Conservation (phyloP, 2,113 vertebrate species). For the Alligator sinensis region DNA sequence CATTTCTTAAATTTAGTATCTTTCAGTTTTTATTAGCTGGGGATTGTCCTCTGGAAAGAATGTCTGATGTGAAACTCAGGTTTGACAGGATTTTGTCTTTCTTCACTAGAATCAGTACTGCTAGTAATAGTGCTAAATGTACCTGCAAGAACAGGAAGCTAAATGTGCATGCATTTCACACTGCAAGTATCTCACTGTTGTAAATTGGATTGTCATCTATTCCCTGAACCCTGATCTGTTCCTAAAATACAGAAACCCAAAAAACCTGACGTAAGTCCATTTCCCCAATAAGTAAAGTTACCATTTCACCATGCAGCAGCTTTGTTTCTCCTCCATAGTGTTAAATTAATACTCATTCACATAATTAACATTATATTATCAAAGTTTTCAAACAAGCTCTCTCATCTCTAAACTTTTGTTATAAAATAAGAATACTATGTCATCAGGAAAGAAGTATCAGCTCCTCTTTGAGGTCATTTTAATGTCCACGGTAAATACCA, state of each 20-base stretch:
- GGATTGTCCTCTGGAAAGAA: neutral
- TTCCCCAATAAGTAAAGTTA: too few relatives aligned
- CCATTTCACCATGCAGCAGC: too few relatives aligned
- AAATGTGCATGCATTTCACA: neutral
- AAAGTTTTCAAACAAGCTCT: neutral
- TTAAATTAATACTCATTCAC: too few relatives aligned
- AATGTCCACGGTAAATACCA: neutral
- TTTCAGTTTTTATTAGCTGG: neutral
- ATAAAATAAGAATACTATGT: neutral
- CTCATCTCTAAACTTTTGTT: neutral
- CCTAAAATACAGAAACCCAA: neutral
- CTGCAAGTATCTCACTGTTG: neutral
- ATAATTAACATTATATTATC: too few relatives aligned
- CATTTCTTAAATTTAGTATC: neutral
- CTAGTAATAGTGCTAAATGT: neutral
- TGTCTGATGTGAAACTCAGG: neutral
- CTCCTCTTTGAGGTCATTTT: neutral
- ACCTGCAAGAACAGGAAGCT: neutral
- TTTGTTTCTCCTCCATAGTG: too few relatives aligned
- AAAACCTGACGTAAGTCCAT: too few relatives aligned
- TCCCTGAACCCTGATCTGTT: neutral
- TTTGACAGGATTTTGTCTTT: neutral
- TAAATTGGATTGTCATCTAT: slow-evolving; percentile 7
- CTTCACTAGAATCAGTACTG: neutral
- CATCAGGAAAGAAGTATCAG: neutral